These are phyloP conservation scores for Aplysia californica DNA, from an alignment of 1,140 invertebrate species.

Conservation along the genomic window DNA sequence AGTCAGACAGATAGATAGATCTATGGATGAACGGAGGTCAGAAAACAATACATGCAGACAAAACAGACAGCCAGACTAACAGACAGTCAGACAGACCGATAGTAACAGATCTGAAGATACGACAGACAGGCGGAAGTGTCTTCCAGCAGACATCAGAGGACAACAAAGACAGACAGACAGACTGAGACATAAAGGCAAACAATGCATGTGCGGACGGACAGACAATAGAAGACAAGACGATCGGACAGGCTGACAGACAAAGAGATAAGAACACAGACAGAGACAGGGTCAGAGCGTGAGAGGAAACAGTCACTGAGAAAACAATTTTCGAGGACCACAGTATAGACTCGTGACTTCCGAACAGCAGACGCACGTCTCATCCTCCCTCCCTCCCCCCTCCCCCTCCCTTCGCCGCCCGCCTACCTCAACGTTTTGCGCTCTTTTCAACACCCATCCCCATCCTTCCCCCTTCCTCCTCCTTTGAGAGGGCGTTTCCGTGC, in stretches of 20 bases:
- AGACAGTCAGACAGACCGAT: too few relatives aligned
- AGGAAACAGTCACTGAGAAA: not conserved
- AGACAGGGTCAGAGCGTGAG: conserved; percentile 9
- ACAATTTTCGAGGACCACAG: not conserved
- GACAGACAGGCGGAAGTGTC: not conserved
- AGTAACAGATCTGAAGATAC: too few relatives aligned
- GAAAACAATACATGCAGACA: too few relatives aligned
- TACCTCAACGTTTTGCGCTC: too few relatives aligned
- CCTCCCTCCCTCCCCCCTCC: not conserved
- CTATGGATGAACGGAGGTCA: too few relatives aligned
- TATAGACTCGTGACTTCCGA: not conserved
- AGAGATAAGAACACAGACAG: conserved; percentile 3
- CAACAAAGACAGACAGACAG: conserved; percentile 11
- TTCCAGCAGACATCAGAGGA: not conserved
- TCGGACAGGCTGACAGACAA: conserved; percentile 1
- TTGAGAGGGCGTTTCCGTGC: too few relatives aligned
- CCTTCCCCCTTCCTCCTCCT: too few relatives aligned
- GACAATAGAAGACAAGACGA: not conserved
- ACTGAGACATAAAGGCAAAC: not conserved
- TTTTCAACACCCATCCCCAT: too few relatives aligned
- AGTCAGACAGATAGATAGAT: too few relatives aligned
- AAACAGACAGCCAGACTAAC: too few relatives aligned
- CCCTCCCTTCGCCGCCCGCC: not conserved
- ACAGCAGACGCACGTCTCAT: not conserved
- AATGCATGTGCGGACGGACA: not conserved